Conservation (phyloP, 2,888 invertebrate species). For the Drosophila macrospina region DNA sequence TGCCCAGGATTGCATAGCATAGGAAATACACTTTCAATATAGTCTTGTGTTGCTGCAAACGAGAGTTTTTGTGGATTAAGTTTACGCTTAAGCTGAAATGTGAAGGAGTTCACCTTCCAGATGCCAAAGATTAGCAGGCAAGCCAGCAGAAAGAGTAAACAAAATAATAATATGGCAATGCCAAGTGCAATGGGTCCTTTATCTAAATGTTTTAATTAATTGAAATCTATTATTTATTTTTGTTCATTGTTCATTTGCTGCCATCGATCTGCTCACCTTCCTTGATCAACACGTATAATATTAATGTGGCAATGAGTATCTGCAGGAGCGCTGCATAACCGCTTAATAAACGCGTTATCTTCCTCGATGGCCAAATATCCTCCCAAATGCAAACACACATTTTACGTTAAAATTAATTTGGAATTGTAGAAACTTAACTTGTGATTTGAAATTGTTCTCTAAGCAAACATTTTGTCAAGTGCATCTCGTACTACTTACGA, state of each 20-base stretch:
- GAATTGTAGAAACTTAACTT: background rate
- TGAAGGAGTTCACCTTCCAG: constrained; percentile 1
- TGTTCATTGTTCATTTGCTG: background rate
- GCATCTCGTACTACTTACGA: too few relatives aligned
- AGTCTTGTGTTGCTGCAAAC: background rate
- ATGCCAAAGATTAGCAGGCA: background rate
- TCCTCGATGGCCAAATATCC: constrained; percentile 4
- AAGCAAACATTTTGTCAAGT: background rate
- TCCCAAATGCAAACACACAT: constrained; percentile 20
- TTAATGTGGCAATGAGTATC: background rate
- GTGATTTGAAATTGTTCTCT: background rate
- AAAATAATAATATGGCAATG: background rate
- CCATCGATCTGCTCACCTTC: background rate
- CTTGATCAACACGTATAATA: background rate
- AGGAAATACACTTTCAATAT: background rate
- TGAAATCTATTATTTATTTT: background rate
- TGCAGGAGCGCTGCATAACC: constrained; percentile 7
- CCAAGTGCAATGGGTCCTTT: background rate
- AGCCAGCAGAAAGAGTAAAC: background rate
- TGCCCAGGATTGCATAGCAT: background rate
- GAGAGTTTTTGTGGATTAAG: too few relatives aligned
- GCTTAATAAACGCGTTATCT: background rate
- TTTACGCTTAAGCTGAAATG: too few relatives aligned
- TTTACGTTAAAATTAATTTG: background rate
- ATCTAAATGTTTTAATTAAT: background rate